Evolutionary conservation across 2,113 vertebrate species (phyloP).

Genomic region (Dromas ardeola): DNA sequence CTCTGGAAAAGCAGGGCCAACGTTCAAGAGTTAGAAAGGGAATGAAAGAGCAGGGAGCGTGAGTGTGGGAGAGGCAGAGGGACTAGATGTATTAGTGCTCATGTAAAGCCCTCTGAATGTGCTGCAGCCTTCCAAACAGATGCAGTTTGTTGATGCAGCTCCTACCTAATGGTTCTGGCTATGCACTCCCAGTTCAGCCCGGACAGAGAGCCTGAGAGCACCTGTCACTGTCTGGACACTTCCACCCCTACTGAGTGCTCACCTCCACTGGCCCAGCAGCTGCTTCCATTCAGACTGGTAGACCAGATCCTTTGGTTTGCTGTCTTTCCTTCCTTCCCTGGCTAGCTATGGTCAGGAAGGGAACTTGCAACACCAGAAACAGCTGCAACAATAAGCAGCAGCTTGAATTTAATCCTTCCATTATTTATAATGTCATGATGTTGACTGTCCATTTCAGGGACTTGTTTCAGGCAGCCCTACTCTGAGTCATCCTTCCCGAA

Average conservation of each 20-base stretch:
- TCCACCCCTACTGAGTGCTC: background rate
- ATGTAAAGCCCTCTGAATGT: background rate
- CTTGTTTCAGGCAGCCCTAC: background rate
- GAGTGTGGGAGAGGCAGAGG: background rate
- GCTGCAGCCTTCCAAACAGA: background rate
- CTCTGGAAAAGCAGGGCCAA: background rate
- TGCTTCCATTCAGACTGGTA: background rate
- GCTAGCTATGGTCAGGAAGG: background rate
- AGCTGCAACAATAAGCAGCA: background rate
- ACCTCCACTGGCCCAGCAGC: background rate
- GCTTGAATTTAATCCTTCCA: background rate
- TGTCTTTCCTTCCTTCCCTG: background rate
- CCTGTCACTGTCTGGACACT: background rate
- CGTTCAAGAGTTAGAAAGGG: background rate
- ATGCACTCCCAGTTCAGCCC: background rate
- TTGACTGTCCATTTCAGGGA: background rate
- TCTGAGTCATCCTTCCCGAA: background rate
- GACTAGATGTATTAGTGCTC: background rate
- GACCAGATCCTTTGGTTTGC: background rate
- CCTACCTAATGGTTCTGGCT: background rate
- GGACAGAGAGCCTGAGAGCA: background rate
- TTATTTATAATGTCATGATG: background rate
- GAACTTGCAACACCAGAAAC: background rate
- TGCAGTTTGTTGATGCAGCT: background rate
- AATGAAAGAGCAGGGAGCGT: background rate